phyloP scores from a whole-genome alignment of 2,113 vertebrate genomes.

The Sciurus niger region DNA sequence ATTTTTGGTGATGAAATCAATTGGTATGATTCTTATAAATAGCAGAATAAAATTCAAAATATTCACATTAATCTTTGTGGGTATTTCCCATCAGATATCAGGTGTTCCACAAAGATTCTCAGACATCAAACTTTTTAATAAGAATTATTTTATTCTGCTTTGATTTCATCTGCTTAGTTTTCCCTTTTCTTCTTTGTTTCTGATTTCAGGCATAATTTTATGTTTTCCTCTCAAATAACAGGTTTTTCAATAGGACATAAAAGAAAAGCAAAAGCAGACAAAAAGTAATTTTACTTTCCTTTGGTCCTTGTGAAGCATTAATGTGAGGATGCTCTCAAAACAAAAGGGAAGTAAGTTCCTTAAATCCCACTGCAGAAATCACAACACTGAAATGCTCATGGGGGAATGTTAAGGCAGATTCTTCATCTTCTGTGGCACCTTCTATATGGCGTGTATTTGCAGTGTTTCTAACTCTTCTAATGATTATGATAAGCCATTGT shows the following conservation, averaged over 20 bases:
- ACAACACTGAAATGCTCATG: neutral
- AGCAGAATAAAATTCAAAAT: neutral
- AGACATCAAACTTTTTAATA: slow-evolving; percentile 5
- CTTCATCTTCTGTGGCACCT: neutral
- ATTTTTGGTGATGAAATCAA: neutral
- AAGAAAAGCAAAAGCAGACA: slow-evolving; percentile 59
- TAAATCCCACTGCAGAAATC: neutral
- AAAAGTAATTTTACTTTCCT: slow-evolving; percentile 20
- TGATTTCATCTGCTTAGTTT: slow-evolving; percentile 52
- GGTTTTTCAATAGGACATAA: slow-evolving; percentile 31
- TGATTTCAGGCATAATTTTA: slow-evolving; percentile 32
- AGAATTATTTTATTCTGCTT: slow-evolving; percentile 51
- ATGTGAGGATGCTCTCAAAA: neutral
- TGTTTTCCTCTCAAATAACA: slow-evolving; percentile 53
- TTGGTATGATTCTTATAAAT: neutral
- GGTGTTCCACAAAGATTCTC: neutral
- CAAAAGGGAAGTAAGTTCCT: neutral
- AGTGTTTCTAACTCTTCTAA: neutral
- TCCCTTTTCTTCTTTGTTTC: neutral
- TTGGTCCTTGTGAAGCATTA: neutral
- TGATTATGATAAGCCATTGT: neutral
- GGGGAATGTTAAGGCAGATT: neutral
- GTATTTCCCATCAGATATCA: neutral
- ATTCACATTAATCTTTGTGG: neutral
- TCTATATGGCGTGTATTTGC: neutral